These are phyloP conservation scores for Trachymyrmex cornetzi DNA, from an alignment of 1,140 invertebrate species.

Conservation along the genomic window DNA sequence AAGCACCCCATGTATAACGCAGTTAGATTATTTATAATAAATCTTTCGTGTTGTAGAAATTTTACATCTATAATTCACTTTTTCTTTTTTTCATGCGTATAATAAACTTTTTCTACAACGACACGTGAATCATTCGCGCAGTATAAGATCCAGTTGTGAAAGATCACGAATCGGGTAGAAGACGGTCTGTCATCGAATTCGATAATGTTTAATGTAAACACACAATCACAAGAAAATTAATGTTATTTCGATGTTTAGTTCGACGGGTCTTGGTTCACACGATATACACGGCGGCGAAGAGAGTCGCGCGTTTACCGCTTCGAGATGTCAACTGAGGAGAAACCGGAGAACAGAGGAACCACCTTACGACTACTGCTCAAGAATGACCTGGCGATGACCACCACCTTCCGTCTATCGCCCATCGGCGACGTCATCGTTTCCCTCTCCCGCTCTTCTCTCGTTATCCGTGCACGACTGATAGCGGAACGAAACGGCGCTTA, in stretches of 20 bases:
- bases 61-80: not conserved
- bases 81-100: not conserved
- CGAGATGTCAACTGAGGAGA: not conserved
- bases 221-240: not conserved
- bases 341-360: constrained; percentile 35
- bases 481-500: constrained; percentile 38
- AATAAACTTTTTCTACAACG: not conserved
- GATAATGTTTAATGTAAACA: constrained; percentile 21
- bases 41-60: not conserved
- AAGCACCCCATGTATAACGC: not conserved
- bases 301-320: not conserved
- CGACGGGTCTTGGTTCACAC: constrained; percentile 1
- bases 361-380: constrained; percentile 53
- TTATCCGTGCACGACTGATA: constrained; percentile 63
- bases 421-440: constrained; percentile 42
- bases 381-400: constrained; percentile 65
- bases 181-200: not conserved
- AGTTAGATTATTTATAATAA: not conserved
- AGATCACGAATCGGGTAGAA: constrained; percentile 41
- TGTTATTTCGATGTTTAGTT: not conserved
- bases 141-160: not conserved
- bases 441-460: not conserved
- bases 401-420: constrained; percentile 62
- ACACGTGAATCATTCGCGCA: not conserved
- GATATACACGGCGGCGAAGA: not conserved